phyloP scores from a whole-genome alignment of 2,113 vertebrate species.

The Myotis brandtii region DNA sequence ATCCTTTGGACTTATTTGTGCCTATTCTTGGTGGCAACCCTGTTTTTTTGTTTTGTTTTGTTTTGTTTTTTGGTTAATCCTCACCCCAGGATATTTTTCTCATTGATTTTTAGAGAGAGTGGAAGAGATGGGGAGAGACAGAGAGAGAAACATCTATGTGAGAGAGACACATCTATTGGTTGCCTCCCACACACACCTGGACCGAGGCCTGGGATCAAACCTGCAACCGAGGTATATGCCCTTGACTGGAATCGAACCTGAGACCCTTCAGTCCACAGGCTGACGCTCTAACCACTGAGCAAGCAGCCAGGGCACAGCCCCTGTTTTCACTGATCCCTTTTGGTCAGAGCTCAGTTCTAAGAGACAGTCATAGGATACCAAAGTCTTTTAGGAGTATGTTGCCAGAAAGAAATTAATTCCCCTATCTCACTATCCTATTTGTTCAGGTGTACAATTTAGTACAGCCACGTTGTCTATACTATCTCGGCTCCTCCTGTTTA shows the following conservation, averaged over 20 bases:
- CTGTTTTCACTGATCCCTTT: conserved; percentile 35
- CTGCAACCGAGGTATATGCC: too few relatives aligned
- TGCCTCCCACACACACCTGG: too few relatives aligned
- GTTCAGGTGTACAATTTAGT: conserved; percentile 24
- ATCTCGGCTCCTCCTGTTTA: neutral
- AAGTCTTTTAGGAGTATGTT: conserved; percentile 8
- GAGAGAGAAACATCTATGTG: too few relatives aligned
- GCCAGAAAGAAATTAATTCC: conserved; percentile 54
- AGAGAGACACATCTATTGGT: too few relatives aligned
- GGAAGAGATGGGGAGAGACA: too few relatives aligned
- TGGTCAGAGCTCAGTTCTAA: neutral
- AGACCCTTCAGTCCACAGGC: too few relatives aligned
- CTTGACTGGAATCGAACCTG: too few relatives aligned
- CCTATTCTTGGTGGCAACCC: neutral
- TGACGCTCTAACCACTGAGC: too few relatives aligned
- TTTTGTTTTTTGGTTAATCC: too few relatives aligned
- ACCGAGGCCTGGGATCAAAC: too few relatives aligned
- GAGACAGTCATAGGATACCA: neutral
- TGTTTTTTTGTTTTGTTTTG: neutral
- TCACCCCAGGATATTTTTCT: too few relatives aligned
- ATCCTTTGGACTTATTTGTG: neutral
- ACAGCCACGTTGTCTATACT: neutral
- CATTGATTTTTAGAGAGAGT: too few relatives aligned
- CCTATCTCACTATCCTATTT: neutral
- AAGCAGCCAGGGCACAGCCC: neutral